Evolutionary conservation across 1,140 invertebrate genomes (phyloP).

Genomic region (Drosophila quadrilineata): DNA sequence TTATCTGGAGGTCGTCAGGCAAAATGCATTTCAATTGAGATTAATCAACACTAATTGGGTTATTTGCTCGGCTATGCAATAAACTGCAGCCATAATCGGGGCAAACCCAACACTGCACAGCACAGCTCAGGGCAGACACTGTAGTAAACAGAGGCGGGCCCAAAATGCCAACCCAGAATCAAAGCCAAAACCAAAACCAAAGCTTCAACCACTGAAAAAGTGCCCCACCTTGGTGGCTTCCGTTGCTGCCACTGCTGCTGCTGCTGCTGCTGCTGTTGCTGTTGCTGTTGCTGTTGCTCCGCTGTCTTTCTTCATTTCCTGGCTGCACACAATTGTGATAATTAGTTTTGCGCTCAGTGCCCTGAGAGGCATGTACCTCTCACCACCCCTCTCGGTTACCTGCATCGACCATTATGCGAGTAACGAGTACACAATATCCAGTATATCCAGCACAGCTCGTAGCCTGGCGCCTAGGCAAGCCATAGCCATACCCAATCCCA

Average conservation of each 20-base stretch:
- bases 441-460: no score
- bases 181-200: constrained; percentile 14
- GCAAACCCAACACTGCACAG: constrained; percentile 30
- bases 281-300: no score
- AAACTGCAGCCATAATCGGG: constrained; percentile 67
- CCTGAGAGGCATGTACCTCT: constrained; percentile 16
- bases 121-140: neutral
- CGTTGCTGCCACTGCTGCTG: no score
- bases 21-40: constrained; percentile 76
- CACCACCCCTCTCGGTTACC: neutral
- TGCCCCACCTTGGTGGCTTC: constrained; percentile 75
- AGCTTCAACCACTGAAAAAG: constrained; percentile 23
- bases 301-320: constrained; percentile 79
- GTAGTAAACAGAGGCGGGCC: neutral
- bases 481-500: constrained; percentile 15
- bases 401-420: neutral
- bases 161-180: constrained; percentile 1
- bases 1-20: constrained; percentile 5
- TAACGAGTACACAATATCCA: neutral
- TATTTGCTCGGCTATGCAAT: constrained; percentile 69
- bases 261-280: no score
- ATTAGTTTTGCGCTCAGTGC: constrained; percentile 78
- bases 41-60: constrained; percentile 77
- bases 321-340: constrained; percentile 76
- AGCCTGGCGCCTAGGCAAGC: neutral